Conservation (phyloP, 2,888 invertebrate species). For the Cryptus viduatorius region DNA sequence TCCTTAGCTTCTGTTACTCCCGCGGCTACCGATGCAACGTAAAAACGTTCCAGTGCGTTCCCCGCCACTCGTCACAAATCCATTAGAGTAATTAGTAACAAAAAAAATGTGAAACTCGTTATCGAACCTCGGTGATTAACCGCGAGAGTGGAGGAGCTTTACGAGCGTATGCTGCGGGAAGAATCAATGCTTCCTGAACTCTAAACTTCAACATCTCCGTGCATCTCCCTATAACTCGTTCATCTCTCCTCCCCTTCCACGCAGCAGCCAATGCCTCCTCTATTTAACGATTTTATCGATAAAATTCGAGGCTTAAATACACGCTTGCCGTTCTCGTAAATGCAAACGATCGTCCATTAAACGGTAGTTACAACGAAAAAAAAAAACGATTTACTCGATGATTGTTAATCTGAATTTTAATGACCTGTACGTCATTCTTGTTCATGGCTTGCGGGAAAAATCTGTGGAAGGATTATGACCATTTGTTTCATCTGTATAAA, state of each 20-base stretch:
- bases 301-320: slow-evolving; percentile 45
- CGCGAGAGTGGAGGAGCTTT: slow-evolving; percentile 62
- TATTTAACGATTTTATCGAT: slow-evolving; percentile 54
- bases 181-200: slow-evolving; percentile 42
- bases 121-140: slow-evolving; percentile 68
- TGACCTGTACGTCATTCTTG: slow-evolving; percentile 12
- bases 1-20: slow-evolving; percentile 18
- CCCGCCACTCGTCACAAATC: slow-evolving; percentile 69
- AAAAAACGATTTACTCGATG: slow-evolving; percentile 20
- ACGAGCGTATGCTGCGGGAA: slow-evolving; percentile 64
- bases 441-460: slow-evolving; percentile 19
- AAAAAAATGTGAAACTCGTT: slow-evolving; percentile 65
- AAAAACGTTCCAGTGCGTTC: slow-evolving; percentile 43
- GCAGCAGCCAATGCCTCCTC: not conserved
- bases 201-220: slow-evolving; percentile 32
- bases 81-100: slow-evolving; percentile 69
- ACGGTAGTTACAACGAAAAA: slow-evolving; percentile 18
- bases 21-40: slow-evolving; percentile 2
- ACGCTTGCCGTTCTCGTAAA: slow-evolving; percentile 43
- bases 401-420: slow-evolving; percentile 50
- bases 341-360: slow-evolving; percentile 51
- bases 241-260: slow-evolving; percentile 40
- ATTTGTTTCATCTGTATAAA: not conserved
- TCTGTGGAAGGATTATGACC: not conserved
- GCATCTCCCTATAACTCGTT: not conserved